Evolutionary conservation across 2,113 vertebrate species (phyloP), one percentile per base, ranked within the genome.

Genomic region (Pavo muticus): DNA sequence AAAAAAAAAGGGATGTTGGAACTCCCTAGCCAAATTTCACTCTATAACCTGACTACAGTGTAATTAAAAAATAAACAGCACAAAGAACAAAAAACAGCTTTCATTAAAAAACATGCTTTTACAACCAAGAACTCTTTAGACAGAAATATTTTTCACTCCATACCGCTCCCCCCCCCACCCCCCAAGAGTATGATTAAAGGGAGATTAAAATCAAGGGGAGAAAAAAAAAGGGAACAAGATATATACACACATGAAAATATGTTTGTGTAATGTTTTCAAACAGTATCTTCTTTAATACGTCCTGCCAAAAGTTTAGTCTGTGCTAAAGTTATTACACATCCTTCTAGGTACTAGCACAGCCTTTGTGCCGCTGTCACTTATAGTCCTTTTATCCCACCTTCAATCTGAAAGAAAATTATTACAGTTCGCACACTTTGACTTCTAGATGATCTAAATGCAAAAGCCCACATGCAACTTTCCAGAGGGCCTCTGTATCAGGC

Each of bases 51-150:
- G 52, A 77, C 54, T 35, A 90, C 83, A 9, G 25, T 74, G 45
- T 39, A 90, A 90, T 91, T 94, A 87, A 87, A 93, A 91, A 94
- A 71, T 19, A 88, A 91, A 42, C 56, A 86, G 37, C 63, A 82
- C 6, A 77, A 85, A 91, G 19, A 70, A 11, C 35, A 24, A 57
- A 24, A 54, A 35, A 59, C 30, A 91, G 59, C 18, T 96, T 95
- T 48, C 81, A 92, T 60, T 70, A 69, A 16, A 88, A 95, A 91
- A 59, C 67, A 74, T 73, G 39, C 13, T 77, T 90, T 74, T 45
- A 86, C 25, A 44, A 91, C 27, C 50, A 84, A 74, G 50, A 83
- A 72, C n/a, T 85, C 68, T 57, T 32, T 3, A 76, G 42, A 79
- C 14, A 83, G 44, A 89, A 87, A 48, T 48, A 16, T 37, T 61